Evolutionary conservation across 2,113 vertebrate species (phyloP).

Genomic region (Anarhynchus alexandrinus): DNA sequence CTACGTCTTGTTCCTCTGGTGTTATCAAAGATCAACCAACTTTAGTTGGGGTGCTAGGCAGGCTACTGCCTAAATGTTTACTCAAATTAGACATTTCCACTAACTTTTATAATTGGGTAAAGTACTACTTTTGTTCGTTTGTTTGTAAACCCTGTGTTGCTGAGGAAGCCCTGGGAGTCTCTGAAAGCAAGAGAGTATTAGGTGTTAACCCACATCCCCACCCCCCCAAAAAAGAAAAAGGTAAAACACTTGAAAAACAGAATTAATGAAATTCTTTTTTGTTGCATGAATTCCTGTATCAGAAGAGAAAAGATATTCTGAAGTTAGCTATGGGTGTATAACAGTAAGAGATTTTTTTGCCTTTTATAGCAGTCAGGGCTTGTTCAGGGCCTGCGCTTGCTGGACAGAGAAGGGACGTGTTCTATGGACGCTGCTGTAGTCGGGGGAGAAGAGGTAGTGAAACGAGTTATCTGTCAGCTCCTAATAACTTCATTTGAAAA

Average conservation of each 20-base stretch:
- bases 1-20: not conserved
- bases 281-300: not conserved
- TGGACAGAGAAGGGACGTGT: slow-evolving; percentile 31
- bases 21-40: not conserved
- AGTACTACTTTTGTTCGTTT: not conserved
- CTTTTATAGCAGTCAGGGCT: slow-evolving; percentile 62
- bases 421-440: not conserved
- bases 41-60: not conserved
- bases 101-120: not conserved
- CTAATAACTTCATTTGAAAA: not conserved
- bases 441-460: not conserved
- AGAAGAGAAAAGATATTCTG: not conserved
- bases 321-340: slow-evolving; percentile 22
- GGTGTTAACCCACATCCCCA: not conserved
- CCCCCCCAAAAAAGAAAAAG: not conserved
- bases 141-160: not conserved
- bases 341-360: slow-evolving; percentile 55
- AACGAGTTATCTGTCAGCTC: slow-evolving; percentile 5
- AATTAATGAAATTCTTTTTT: not conserved
- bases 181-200: not conserved
- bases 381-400: slow-evolving; percentile 28
- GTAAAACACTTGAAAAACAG: not conserved
- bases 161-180: not conserved
- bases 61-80: not conserved
- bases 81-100: not conserved